phyloP scores from a whole-genome alignment of 53 echinoderm and acorn worm genomes.

The Temnopleurus reevesii region DNA sequence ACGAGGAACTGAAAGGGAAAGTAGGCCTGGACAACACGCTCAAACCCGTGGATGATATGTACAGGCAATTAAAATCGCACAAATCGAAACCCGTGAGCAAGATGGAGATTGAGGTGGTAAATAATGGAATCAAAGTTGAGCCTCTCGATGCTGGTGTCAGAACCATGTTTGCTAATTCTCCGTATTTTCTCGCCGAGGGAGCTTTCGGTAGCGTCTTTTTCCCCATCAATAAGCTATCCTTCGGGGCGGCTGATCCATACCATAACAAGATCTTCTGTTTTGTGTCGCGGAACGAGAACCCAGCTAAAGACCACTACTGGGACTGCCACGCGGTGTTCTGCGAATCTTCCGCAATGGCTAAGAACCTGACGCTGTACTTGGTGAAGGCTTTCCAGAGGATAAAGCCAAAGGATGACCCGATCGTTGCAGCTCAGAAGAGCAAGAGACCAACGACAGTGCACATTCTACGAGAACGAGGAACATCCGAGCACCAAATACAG shows the following conservation, averaged over 20 bases:
- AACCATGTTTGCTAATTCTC: slow-evolving; percentile 2
- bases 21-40: slow-evolving; percentile 72
- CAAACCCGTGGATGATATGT: slow-evolving; percentile 69
- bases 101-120: slow-evolving; percentile 67
- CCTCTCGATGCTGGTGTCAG: slow-evolving; percentile 50
- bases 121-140: slow-evolving; percentile 66
- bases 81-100: slow-evolving; percentile 67
- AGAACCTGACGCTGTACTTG: slow-evolving; percentile 83
- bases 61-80: slow-evolving; percentile 65
- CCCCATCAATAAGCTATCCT: slow-evolving; percentile 88
- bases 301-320: slow-evolving; percentile 39
- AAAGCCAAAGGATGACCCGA: slow-evolving; percentile 42
- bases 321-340: slow-evolving; percentile 89
- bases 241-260: slow-evolving; percentile 82
- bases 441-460: slow-evolving; percentile 61
- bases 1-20: slow-evolving; percentile 62
- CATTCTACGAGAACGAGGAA: slow-evolving; percentile 67
- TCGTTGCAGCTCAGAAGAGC: slow-evolving; percentile 35
- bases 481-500: slow-evolving; percentile 57
- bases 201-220: slow-evolving; percentile 75
- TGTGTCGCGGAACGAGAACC: slow-evolving; percentile 51
- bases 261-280: slow-evolving; percentile 87
- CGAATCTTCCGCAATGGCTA: slow-evolving; percentile 73
- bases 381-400: slow-evolving; percentile 81
- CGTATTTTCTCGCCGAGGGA: slow-evolving; percentile 10